phyloP scores from a whole-genome alignment of 2,797 vertebrate species.

The Staurois parvus region DNA sequence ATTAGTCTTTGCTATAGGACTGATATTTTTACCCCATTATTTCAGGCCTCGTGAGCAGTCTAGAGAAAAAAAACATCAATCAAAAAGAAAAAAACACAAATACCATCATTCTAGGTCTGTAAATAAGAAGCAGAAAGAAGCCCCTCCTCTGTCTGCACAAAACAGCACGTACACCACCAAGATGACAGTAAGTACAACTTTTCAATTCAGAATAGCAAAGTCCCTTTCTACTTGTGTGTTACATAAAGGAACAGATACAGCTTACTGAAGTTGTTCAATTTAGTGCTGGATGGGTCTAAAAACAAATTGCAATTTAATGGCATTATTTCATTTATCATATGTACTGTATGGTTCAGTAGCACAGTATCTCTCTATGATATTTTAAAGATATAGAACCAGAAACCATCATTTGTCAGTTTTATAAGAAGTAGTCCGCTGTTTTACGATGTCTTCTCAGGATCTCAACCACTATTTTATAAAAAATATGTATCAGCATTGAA shows the following conservation, averaged over 20 bases:
- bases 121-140: slow-evolving; percentile 52
- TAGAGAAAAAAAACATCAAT: slow-evolving; percentile 53
- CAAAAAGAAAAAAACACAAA: slow-evolving; percentile 55
- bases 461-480: neutral
- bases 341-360: neutral
- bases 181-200: slow-evolving; percentile 56
- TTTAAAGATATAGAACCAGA: neutral
- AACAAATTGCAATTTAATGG: neutral
- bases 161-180: slow-evolving; percentile 41
- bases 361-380: neutral
- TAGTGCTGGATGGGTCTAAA: slow-evolving; percentile 54
- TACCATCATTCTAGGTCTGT: slow-evolving; percentile 55
- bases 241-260: neutral
- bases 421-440: neutral
- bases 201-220: neutral
- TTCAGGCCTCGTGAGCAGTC: slow-evolving; percentile 31
- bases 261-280: slow-evolving; percentile 1
- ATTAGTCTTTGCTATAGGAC: neutral
- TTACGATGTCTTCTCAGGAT: too few relatives aligned
- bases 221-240: neutral
- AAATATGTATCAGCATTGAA: too few relatives aligned
- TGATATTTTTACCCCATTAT: neutral
- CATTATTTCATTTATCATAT: neutral
- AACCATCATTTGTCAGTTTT: neutral
- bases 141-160: slow-evolving; percentile 31